phyloP scores from a whole-genome alignment of 2,113 vertebrate genomes.

The Cyanistes caeruleus region DNA sequence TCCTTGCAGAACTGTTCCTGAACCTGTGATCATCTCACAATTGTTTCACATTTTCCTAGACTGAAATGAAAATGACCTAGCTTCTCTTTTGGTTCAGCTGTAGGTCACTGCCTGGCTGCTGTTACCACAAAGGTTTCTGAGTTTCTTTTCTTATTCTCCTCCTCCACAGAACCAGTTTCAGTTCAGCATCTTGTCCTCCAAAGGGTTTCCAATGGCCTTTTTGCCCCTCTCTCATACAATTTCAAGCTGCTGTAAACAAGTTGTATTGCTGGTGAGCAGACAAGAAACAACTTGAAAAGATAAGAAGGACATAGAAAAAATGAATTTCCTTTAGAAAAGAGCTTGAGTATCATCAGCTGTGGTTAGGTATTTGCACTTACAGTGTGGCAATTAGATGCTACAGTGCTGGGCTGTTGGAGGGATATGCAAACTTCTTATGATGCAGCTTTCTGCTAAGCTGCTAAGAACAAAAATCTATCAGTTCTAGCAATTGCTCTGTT shows the following conservation, averaged over 20 bases:
- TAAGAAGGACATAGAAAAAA: background rate
- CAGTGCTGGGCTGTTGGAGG: background rate
- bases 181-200: background rate
- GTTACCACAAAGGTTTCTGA: background rate
- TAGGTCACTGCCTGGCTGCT: background rate
- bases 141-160: background rate
- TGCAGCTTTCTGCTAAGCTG: background rate
- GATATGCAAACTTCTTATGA: background rate
- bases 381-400: background rate
- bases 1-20: background rate
- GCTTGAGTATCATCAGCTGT: background rate
- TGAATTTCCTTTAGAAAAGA: background rate
- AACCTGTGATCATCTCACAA: background rate
- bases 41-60: background rate
- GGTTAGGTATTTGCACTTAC: background rate
- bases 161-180: fast-evolving
- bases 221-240: background rate
- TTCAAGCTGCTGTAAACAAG: background rate
- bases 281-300: background rate
- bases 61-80: background rate
- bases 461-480: background rate
- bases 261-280: background rate
- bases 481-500: background rate
- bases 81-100: background rate
- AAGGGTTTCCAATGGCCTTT: background rate